Evolutionary conservation across 2,888 invertebrate genomes (phyloP).

Genomic region (Ceramica pisi): DNA sequence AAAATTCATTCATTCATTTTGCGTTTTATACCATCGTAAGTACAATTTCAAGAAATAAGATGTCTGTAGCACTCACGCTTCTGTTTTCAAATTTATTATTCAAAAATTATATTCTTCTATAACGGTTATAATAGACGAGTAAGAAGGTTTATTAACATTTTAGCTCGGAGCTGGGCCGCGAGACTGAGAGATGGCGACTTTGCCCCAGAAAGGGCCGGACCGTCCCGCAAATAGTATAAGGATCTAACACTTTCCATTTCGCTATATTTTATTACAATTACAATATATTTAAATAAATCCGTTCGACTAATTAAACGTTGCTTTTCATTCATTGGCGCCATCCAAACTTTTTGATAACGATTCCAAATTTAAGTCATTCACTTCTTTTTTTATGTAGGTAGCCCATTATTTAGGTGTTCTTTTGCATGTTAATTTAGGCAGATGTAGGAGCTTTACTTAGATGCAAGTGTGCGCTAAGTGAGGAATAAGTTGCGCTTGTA

Average conservation of each 20-base stretch:
- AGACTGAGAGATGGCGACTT: constrained; percentile 88
- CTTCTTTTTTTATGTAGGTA: constrained; percentile 83
- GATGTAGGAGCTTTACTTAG: constrained; percentile 55
- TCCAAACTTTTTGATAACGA: constrained; percentile 72
- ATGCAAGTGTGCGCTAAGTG: constrained; percentile 40
- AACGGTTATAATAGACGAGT: constrained; percentile 67
- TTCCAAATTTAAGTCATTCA: constrained; percentile 86
- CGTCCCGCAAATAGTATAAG: constrained; percentile 90
- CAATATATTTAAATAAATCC: constrained; percentile 82
- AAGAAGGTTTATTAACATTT: constrained; percentile 82
- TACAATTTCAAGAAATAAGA: constrained; percentile 7
- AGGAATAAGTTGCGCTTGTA: constrained; percentile 50
- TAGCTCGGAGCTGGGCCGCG: constrained; percentile 86
- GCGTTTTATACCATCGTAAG: neutral
- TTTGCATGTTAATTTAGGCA: constrained; percentile 85
- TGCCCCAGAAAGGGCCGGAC: constrained; percentile 86
- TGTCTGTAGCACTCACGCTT: constrained; percentile 72
- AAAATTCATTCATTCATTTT: neutral
- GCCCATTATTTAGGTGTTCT: constrained; percentile 78
- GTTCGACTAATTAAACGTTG: constrained; percentile 80
- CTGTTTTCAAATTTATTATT: constrained; percentile 52
- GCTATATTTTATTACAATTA: constrained; percentile 79
- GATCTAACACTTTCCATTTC: constrained; percentile 76
- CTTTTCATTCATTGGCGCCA: constrained; percentile 89
- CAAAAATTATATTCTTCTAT: constrained; percentile 41